These are phyloP conservation scores for Hydroisotoma schaefferi DNA, from an alignment of 2,888 invertebrate genomes.

Conservation along the genomic window DNA sequence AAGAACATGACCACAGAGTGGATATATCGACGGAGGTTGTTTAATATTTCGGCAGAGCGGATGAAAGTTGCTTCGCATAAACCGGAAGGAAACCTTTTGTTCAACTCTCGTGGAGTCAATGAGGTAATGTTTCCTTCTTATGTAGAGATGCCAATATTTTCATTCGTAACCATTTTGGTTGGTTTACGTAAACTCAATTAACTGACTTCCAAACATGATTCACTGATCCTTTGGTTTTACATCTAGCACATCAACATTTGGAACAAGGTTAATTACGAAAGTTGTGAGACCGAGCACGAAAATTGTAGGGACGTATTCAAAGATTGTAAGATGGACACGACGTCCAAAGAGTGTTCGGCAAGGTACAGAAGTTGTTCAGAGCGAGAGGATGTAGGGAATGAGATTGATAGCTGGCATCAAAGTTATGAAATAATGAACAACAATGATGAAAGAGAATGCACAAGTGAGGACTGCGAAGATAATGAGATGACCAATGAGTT, in stretches of 20 bases:
- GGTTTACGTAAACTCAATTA: neutral
- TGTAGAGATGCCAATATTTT: constrained; percentile 5
- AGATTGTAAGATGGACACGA: neutral
- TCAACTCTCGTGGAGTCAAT: neutral
- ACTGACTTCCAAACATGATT: neutral
- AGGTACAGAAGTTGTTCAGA: too few relatives aligned
- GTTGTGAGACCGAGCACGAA: neutral
- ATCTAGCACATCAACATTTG: constrained; percentile 26
- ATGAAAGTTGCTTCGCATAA: neutral
- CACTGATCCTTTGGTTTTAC: too few relatives aligned
- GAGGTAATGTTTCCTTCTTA: constrained; percentile 3
- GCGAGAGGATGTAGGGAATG: too few relatives aligned
- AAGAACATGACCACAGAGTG: constrained; percentile 17
- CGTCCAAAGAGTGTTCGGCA: too few relatives aligned
- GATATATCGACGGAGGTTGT: constrained; percentile 23
- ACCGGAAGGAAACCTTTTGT: neutral
- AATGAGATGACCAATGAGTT: constrained; percentile 14
- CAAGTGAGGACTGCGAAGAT: constrained; percentile 2
- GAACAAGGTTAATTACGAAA: constrained; percentile 24
- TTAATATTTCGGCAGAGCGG: constrained; percentile 12
- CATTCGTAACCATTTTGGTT: neutral
- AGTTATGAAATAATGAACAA: neutral
- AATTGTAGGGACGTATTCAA: neutral
- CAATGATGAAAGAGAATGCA: neutral
- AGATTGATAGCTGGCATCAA: neutral